A percentile compares a stretch with the other conserved stretches of the same genome.
These are phyloP conservation scores for Aphelenchoides besseyi DNA, from an alignment of 1,140 invertebrate genomes.

Conservation along the genomic window DNA sequence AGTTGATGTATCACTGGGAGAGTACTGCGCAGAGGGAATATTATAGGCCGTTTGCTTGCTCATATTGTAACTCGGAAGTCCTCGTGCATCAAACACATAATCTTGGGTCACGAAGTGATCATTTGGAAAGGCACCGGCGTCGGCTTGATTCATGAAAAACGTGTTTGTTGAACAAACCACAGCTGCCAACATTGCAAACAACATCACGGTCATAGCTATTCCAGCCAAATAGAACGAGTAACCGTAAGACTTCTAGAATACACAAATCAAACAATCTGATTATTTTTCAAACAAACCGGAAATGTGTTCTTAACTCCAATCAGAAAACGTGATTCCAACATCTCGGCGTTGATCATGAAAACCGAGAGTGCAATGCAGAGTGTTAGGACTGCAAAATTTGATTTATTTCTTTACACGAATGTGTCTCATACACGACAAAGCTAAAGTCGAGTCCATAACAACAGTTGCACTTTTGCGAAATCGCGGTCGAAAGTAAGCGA, in stretches of 20 bases:
- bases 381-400: constrained; percentile 48
- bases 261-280: constrained; percentile 14
- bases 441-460: constrained; percentile 40
- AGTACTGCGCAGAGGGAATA: constrained; percentile 26
- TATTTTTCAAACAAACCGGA: constrained; percentile 35
- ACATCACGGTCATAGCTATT: constrained; percentile 41
- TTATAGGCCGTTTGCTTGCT: constrained; percentile 16
- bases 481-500: constrained; percentile 46
- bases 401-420: constrained; percentile 30
- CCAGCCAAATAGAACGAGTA: constrained; percentile 61
- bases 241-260: constrained; percentile 55
- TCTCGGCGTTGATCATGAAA: constrained; percentile 61
- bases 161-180: constrained; percentile 45
- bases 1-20: constrained; percentile 41
- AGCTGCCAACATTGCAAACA: constrained; percentile 50
- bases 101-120: constrained; percentile 6
- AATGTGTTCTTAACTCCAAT: constrained; percentile 58
- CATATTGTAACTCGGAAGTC: constrained; percentile 26
- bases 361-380: constrained; percentile 50
- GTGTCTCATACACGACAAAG: constrained; percentile 47
- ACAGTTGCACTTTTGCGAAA: constrained; percentile 40
- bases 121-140: not conserved
- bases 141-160: constrained; percentile 43
- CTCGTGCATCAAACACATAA: constrained; percentile 8
- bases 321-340: constrained; percentile 59